Conservation (phyloP, 2,888 invertebrate genomes). For the Monochamus alternatus region DNA sequence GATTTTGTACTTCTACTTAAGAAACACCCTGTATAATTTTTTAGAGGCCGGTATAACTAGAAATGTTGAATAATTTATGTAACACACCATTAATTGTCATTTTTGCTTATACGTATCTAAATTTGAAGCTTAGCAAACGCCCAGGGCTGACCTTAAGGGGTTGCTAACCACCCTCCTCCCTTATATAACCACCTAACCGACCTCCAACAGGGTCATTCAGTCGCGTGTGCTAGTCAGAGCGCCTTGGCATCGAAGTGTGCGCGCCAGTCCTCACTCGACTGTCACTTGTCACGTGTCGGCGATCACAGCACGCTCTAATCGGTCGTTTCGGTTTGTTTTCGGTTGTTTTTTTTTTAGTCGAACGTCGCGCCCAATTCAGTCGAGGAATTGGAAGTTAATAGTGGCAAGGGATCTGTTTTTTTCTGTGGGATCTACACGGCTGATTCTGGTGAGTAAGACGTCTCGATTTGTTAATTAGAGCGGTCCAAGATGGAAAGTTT, state of each 20-base stretch:
- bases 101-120: too few relatives aligned
- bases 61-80: too few relatives aligned
- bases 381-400: conserved; percentile 27
- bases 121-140: neutral
- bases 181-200: conserved; percentile 32
- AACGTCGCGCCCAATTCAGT: conserved; percentile 4
- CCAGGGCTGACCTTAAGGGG: conserved; percentile 21
- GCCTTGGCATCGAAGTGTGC: conserved; percentile 27
- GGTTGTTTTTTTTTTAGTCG: conserved; percentile 3
- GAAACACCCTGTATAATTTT: too few relatives aligned
- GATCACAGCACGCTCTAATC: conserved; percentile 29
- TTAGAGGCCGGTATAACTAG: too few relatives aligned
- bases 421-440: neutral
- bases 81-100: too few relatives aligned
- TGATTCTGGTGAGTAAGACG: neutral
- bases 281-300: conserved; percentile 46
- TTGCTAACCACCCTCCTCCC: conserved; percentile 31
- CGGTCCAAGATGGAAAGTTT: too few relatives aligned
- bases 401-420: conserved; percentile 20
- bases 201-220: conserved; percentile 30
- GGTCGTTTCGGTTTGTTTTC: conserved; percentile 32
- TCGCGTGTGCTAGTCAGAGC: neutral
- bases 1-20: too few relatives aligned
- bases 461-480: neutral
- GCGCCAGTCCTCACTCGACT: conserved; percentile 32